These are phyloP conservation scores for Hippocampus mohnikei DNA, from an alignment of 2,113 vertebrate genomes.

Conservation along the genomic window DNA sequence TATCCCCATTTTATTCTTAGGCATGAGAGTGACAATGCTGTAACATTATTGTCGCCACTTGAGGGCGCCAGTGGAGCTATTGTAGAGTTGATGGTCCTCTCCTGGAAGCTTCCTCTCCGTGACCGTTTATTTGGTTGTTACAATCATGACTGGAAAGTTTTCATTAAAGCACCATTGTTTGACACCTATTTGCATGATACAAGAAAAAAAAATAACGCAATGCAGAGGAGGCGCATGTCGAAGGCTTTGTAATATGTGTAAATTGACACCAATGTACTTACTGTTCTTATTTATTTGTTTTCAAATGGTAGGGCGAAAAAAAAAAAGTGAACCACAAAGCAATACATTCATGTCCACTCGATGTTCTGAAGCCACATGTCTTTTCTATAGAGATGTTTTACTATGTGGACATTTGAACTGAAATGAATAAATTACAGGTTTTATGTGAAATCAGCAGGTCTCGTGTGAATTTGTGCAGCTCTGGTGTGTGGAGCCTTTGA, in stretches of 20 bases:
- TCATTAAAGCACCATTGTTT: slow-evolving; percentile 35
- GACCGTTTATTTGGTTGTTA: slow-evolving; percentile 28
- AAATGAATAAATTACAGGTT: slow-evolving; percentile 69
- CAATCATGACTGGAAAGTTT: slow-evolving; percentile 43
- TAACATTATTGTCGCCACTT: slow-evolving; percentile 30
- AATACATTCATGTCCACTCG: slow-evolving; percentile 2
- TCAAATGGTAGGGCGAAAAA: slow-evolving; percentile 36
- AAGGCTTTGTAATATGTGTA: slow-evolving; percentile 70
- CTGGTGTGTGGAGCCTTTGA: background rate
- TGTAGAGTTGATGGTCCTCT: background rate
- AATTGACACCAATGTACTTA: slow-evolving; percentile 58
- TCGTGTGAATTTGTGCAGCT: background rate
- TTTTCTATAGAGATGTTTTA: slow-evolving; percentile 72
- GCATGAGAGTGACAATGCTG: background rate
- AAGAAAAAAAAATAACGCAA: slow-evolving; percentile 39
- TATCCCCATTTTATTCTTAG: background rate
- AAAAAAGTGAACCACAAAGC: slow-evolving; percentile 61
- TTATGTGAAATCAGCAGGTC: slow-evolving; percentile 57
- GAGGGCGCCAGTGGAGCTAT: slow-evolving; percentile 30
- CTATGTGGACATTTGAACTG: slow-evolving; percentile 63
- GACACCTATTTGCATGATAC: slow-evolving; percentile 66
- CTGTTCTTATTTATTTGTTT: slow-evolving; percentile 61
- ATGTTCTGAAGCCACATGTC: slow-evolving; percentile 45
- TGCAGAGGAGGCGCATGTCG: slow-evolving; percentile 39
- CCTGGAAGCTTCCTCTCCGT: background rate